Base-by-base conservation (phyloP, 2,888 invertebrate species). In the Octonoba sinensis region DNA sequence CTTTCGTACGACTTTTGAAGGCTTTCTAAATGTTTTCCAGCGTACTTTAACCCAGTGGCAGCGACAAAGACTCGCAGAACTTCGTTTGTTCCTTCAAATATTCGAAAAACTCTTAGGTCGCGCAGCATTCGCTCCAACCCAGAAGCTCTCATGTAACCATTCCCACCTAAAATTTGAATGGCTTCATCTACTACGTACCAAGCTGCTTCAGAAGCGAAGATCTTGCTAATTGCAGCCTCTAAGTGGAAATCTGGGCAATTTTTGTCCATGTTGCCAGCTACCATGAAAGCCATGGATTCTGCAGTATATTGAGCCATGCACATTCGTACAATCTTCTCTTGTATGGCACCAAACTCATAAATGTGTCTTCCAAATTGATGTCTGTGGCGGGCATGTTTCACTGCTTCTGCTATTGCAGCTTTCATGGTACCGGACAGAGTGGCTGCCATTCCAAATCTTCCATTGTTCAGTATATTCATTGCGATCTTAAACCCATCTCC, bases 61-160 rank as follows among this genome's bases (percentile, higher is more conserved):
- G 97, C 96, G 66, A 99, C 94, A 90, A 99, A 98, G 69, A 99
- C 91, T 56, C 98, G 91, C 85, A 99, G 91, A 89, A 99, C 97
- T 88, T 99, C 99, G 88, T 99, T 99, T 86, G 98, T 96, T 87
- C 99, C 99, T 90, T 99, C 99, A 89, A 99, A 99, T 88, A 99
- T 99, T 88, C 98, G 92, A 91, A 99, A 99, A 87, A 99, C 97
- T 87, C 99, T 92, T 86, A 99, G 90, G 90, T 99, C 99, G 84
- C 99, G 91, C 90, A 99, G 90, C 65, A 98, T 93, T 86, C 95
- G 92, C 90, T 99, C 99, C 73, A 99, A 90, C 0, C 96, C 97
- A 49, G 94, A 90, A 71, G 93, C 94, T 90, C 93, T 93, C 97
- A 97, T 98, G 91, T 91, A 98, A 71, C 97, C 97, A 96, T 97